These are phyloP conservation scores for Globicephala melas DNA, from an alignment of 2,113 vertebrate species.

Conservation along the genomic window DNA sequence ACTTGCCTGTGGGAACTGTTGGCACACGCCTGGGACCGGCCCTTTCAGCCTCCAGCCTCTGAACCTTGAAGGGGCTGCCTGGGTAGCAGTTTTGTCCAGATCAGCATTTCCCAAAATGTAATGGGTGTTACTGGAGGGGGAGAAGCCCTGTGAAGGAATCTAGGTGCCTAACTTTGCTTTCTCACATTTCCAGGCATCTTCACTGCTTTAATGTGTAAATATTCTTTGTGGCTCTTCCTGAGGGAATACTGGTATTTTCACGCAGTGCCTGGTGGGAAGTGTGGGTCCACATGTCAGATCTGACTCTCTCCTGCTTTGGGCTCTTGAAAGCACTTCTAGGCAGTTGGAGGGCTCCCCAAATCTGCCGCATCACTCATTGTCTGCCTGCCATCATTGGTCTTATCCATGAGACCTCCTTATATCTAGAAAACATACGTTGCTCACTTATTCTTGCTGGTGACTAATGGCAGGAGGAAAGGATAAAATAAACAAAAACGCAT, in stretches of 20 bases:
- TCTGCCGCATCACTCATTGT: not conserved
- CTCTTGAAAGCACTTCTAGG: not conserved
- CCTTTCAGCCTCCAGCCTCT: not conserved
- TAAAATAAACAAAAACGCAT: not conserved
- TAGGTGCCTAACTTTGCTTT: not conserved
- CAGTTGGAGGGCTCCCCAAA: not conserved
- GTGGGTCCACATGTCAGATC: not conserved
- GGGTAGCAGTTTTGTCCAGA: not conserved
- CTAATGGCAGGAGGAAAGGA: not conserved
- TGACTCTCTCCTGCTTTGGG: not conserved
- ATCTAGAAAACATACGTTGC: not conserved
- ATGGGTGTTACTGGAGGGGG: not conserved
- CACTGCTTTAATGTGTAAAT: too few relatives aligned
- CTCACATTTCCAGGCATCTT: not conserved
- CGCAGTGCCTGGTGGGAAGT: not conserved
- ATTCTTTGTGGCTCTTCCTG: not conserved
- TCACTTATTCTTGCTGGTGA: not conserved
- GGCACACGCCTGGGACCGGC: not conserved
- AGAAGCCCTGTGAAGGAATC: not conserved
- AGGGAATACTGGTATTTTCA: not conserved
- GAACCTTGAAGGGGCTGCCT: not conserved
- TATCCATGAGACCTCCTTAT: not conserved
- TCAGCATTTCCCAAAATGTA: not conserved
- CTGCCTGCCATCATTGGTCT: not conserved
- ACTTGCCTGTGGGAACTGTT: not conserved